phyloP scores from a whole-genome alignment of 1,140 invertebrate genomes.

The Coboldia fuscipes region DNA sequence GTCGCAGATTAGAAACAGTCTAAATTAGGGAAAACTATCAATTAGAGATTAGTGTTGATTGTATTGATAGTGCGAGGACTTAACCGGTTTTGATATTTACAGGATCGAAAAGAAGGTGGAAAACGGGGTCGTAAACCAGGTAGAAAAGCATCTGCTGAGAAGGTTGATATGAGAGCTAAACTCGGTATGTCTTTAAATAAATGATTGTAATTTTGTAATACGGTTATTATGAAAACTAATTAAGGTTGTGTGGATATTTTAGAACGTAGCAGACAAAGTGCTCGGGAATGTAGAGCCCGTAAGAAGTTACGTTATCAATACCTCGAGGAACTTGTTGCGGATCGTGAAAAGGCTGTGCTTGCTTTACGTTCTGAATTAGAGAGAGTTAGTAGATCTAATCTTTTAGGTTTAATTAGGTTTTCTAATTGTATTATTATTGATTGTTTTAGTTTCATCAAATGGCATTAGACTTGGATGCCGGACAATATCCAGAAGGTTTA shows the following conservation, averaged over 20 bases:
- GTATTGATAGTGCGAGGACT: too few species aligned
- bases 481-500: slow-evolving; percentile 50
- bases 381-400: slow-evolving; percentile 32
- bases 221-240: not conserved
- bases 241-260: slow-evolving; percentile 5
- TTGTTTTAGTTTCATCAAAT: slow-evolving; percentile 54
- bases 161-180: slow-evolving; percentile 86
- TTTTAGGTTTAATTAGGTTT: not conserved
- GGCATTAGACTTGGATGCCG: slow-evolving; percentile 58
- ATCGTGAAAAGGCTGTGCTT: slow-evolving; percentile 85
- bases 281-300: slow-evolving; percentile 84
- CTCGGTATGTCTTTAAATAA: slow-evolving; percentile 38
- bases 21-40: too few species aligned
- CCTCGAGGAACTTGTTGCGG: slow-evolving; percentile 82
- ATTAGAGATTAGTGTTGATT: too few species aligned
- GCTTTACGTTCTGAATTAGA: slow-evolving; percentile 76
- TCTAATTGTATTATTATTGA: slow-evolving; percentile 4
- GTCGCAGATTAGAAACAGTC: too few species aligned
- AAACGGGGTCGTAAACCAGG: slow-evolving; percentile 76
- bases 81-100: slow-evolving; percentile 3
- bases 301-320: slow-evolving; percentile 97
- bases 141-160: slow-evolving; percentile 59
- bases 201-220: not conserved
- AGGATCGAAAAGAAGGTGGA: slow-evolving; percentile 46
- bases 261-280: slow-evolving; percentile 92